phyloP scores from a whole-genome alignment of 2,888 invertebrate genomes.

The Cataglyphis cursor region DNA sequence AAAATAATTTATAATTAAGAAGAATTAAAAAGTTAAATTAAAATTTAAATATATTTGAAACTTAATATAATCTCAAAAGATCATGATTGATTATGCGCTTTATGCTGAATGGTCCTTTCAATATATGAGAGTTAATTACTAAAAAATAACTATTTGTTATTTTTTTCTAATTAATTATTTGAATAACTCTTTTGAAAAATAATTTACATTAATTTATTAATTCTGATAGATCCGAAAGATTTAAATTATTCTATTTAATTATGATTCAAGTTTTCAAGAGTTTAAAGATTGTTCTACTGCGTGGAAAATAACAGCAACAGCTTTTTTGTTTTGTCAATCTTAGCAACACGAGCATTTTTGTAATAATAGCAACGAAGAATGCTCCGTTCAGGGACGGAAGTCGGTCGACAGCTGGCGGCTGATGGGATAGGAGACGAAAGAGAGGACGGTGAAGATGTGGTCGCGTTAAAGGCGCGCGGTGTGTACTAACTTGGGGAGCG shows the following conservation, averaged over 20 bases:
- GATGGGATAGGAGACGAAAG: slow-evolving; percentile 38
- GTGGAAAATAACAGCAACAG: slow-evolving; percentile 29
- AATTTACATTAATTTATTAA: slow-evolving; percentile 2
- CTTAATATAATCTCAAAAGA: too few relatives aligned
- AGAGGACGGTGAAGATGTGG: slow-evolving; percentile 37
- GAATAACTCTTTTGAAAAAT: background rate
- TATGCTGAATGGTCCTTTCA: background rate
- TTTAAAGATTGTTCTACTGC: background rate
- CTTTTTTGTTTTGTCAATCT: slow-evolving; percentile 42
- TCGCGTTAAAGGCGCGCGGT: slow-evolving; percentile 48
- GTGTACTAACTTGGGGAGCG: slow-evolving; percentile 54
- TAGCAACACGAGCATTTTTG: slow-evolving; percentile 52
- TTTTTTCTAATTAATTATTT: background rate
- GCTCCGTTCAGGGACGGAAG: slow-evolving; percentile 70
- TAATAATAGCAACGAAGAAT: slow-evolving; percentile 69
- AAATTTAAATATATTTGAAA: background rate
- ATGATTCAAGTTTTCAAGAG: too few relatives aligned
- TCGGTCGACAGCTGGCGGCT: slow-evolving; percentile 74
- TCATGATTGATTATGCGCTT: background rate
- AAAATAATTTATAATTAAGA: background rate
- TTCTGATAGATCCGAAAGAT: background rate
- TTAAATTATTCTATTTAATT: background rate
- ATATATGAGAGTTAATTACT: background rate
- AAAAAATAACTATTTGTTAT: background rate
- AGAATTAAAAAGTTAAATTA: background rate